A percentile compares a stretch with the other conserved stretches of the same genome.
These are phyloP conservation scores for Brienomyrus longianalis DNA, from an alignment of 2,113 vertebrate genomes.

Conservation along the genomic window DNA sequence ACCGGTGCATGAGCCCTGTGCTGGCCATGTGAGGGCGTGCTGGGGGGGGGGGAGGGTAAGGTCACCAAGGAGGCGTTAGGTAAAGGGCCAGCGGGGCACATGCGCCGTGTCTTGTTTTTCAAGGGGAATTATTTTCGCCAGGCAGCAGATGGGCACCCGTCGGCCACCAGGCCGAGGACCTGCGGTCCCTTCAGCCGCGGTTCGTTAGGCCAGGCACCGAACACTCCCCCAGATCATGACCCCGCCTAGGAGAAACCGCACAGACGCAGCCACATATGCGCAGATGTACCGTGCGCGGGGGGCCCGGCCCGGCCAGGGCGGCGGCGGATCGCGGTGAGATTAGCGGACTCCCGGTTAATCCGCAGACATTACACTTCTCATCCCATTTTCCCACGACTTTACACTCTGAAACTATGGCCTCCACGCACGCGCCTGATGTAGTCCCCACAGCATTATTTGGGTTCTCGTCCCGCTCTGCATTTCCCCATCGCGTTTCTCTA, in stretches of 20 bases:
- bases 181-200: not conserved
- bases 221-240: not conserved
- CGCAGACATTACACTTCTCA: slow-evolving; percentile 1
- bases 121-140: not conserved
- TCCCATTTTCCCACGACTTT: slow-evolving; percentile 16
- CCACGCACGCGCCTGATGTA: not conserved
- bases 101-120: not conserved
- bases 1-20: not conserved
- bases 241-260: not conserved
- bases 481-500: not conserved
- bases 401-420: not conserved
- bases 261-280: not conserved
- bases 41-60: not conserved
- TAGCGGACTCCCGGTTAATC: not conserved
- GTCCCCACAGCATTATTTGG: not conserved
- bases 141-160: not conserved
- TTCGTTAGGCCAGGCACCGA: not conserved
- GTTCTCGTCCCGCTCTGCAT: not conserved
- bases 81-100: not conserved
- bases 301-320: not conserved
- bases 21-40: not conserved
- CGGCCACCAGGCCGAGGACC: not conserved
- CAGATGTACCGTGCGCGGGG: not conserved
- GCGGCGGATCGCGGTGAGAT: not conserved
- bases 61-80: slow-evolving; percentile 1